A percentile compares a stretch with the other conserved stretches of the same genome.
Evolutionary conservation across 2,113 vertebrate species (phyloP).

Genomic region (Strigops habroptila): DNA sequence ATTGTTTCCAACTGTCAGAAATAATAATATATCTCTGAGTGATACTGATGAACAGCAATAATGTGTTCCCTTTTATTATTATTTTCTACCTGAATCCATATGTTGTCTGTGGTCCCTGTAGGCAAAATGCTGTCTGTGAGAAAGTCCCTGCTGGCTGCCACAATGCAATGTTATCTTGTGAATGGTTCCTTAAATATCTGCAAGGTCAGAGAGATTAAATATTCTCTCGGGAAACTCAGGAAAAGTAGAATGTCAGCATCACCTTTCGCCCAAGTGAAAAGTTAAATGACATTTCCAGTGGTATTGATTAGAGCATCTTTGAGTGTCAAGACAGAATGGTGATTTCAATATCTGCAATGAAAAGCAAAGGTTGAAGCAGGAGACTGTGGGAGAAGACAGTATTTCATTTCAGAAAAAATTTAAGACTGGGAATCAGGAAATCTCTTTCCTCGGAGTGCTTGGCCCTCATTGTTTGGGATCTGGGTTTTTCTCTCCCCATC

Average conservation of each 20-base stretch:
- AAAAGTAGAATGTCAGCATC: constrained; percentile 70
- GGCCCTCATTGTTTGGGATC: neutral
- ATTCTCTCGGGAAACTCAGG: constrained; percentile 52
- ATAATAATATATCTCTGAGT: neutral
- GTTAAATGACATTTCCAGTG: constrained; percentile 68
- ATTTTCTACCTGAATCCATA: constrained; percentile 28
- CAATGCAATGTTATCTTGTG: constrained; percentile 31
- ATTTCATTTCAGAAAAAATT: neutral
- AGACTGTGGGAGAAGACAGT: neutral
- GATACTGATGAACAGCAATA: neutral
- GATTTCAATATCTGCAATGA: constrained; percentile 36
- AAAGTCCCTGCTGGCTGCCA: constrained; percentile 53
- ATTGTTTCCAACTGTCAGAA: neutral
- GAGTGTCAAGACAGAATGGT: constrained; percentile 17
- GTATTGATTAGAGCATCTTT: constrained; percentile 48
- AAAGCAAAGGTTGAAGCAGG: constrained; percentile 1
- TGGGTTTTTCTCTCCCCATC: neutral
- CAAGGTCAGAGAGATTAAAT: constrained; percentile 69
- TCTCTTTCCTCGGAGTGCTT: neutral
- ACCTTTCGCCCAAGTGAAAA: constrained; percentile 51
- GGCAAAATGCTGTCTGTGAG: constrained; percentile 43
- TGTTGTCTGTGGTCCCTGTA: constrained; percentile 17
- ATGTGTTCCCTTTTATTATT: neutral
- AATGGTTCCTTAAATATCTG: constrained; percentile 64
- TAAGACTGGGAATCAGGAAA: neutral